Percentiles rank a stretch among this genome's conserved stretches.
phyloP scores from a whole-genome alignment of 2,797 vertebrate genomes.

The Perodicticus potto region DNA sequence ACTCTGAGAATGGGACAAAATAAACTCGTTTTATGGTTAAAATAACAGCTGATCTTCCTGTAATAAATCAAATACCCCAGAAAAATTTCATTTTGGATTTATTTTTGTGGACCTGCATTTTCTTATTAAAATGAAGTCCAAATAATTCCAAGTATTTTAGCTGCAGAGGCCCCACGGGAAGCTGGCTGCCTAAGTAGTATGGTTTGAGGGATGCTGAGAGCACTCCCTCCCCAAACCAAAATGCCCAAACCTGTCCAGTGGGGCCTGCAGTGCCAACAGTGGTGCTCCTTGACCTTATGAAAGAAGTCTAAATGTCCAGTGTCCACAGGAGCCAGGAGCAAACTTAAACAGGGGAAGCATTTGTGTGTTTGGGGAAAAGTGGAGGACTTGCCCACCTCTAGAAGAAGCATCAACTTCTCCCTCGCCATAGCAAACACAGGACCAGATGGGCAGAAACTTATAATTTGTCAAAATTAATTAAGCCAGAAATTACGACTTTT shows the following conservation, averaged over 20 bases:
- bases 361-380: too few relatives aligned
- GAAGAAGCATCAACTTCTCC: background rate
- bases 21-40: background rate
- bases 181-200: background rate
- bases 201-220: background rate
- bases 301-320: background rate
- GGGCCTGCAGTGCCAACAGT: background rate
- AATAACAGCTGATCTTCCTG: background rate
- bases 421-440: background rate
- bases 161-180: background rate
- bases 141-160: background rate
- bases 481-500: background rate
- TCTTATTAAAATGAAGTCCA: background rate
- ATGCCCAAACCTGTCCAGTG: background rate
- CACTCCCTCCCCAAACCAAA: background rate
- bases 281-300: background rate
- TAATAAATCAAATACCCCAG: background rate
- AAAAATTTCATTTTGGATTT: background rate
- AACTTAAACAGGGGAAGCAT: too few relatives aligned
- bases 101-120: background rate
- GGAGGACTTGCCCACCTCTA: accelerated
- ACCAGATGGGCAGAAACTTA: background rate
- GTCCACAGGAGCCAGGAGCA: background rate
- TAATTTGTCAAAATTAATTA: background rate
- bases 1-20: background rate